These are phyloP conservation scores for Centropyge bicolor DNA, from an alignment of 2,797 vertebrate genomes.

Conservation along the genomic window DNA sequence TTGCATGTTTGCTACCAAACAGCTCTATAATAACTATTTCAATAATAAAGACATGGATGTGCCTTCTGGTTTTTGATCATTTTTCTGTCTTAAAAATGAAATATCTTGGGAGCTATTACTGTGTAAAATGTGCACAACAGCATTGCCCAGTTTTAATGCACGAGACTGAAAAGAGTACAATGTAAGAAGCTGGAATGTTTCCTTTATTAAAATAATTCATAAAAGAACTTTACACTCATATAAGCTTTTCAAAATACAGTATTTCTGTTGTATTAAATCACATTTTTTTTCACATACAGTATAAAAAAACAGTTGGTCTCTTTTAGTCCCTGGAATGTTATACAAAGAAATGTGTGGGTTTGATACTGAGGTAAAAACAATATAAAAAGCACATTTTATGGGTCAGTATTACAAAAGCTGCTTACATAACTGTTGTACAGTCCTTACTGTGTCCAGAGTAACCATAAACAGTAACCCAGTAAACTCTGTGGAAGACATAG, in stretches of 20 bases:
- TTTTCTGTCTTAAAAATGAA: slow-evolving; percentile 37
- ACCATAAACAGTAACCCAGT: neutral
- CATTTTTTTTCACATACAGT: neutral
- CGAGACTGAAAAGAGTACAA: neutral
- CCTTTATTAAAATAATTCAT: slow-evolving; percentile 63
- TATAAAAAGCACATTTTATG: slow-evolving; percentile 35
- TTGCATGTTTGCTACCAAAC: slow-evolving; percentile 92
- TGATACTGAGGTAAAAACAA: slow-evolving; percentile 46
- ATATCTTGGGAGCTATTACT: neutral
- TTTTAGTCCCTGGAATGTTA: slow-evolving; percentile 55
- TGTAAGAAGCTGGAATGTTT: slow-evolving; percentile 30
- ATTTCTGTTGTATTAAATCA: slow-evolving; percentile 21
- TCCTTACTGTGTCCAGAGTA: neutral
- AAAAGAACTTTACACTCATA: slow-evolving; percentile 36
- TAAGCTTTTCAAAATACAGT: slow-evolving; percentile 50
- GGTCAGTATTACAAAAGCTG: slow-evolving; percentile 24
- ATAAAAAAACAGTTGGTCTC: slow-evolving; percentile 20
- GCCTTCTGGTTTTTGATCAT: slow-evolving; percentile 79
- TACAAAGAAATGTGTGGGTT: slow-evolving; percentile 17
- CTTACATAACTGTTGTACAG: slow-evolving; percentile 6
- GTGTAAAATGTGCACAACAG: neutral
- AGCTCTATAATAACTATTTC: slow-evolving; percentile 86
- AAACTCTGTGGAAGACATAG: neutral
- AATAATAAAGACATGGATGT: slow-evolving; percentile 91
- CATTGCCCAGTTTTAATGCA: neutral